Evolutionary conservation across 2,888 invertebrate genomes (phyloP).

Genomic region (Sphaeridia pumilis): DNA sequence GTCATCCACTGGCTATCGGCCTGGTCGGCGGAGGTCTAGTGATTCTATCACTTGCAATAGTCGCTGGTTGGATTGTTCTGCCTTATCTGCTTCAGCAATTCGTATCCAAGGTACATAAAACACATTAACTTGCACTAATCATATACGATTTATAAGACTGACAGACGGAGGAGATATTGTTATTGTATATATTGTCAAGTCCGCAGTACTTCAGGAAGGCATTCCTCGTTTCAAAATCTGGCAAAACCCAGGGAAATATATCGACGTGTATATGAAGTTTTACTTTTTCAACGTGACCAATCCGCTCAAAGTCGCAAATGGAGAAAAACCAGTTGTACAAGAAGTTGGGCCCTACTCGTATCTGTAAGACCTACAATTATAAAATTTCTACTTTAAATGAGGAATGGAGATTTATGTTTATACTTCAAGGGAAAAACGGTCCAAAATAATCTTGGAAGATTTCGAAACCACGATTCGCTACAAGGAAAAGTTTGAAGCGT

Average conservation of each 20-base stretch:
- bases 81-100: neutral
- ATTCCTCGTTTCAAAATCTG: neutral
- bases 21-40: neutral
- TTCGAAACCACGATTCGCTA: constrained; percentile 3
- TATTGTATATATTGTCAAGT: too few species aligned
- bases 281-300: constrained; percentile 18
- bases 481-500: constrained; percentile 5
- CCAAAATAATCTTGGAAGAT: neutral
- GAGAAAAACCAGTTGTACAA: constrained; percentile 16
- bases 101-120: neutral
- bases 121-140: too few species aligned
- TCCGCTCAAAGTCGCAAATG: constrained; percentile 13
- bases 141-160: too few species aligned
- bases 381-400: neutral
- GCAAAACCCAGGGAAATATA: neutral
- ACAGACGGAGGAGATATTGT: too few species aligned
- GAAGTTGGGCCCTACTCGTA: constrained; percentile 23
- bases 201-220: neutral
- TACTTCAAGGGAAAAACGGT: neutral
- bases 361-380: constrained; percentile 10
- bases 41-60: neutral
- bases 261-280: constrained; percentile 2
- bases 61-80: neutral
- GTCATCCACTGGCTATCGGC: neutral
- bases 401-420: neutral